Evolutionary conservation across 2,888 invertebrate genomes (phyloP).

Genomic region (Chloroclystis v-ata): DNA sequence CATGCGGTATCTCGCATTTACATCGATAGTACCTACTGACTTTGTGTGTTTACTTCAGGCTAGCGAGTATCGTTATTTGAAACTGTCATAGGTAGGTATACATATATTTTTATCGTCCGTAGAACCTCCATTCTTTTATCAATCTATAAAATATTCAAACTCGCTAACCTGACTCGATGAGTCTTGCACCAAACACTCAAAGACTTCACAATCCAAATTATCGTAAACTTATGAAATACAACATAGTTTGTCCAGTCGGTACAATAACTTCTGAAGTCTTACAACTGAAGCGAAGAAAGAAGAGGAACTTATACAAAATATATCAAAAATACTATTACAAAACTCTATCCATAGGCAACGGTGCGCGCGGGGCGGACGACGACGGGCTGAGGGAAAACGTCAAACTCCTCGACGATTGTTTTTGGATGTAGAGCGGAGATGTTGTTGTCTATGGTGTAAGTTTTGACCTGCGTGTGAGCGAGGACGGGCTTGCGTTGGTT

Average conservation of each 20-base stretch:
- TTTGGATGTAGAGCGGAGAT: slow-evolving; percentile 78
- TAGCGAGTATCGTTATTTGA: too few species aligned
- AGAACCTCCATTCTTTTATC: too few species aligned
- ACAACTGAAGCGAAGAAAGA: slow-evolving; percentile 7
- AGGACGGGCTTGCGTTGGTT: slow-evolving; percentile 57
- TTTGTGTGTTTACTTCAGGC: too few species aligned
- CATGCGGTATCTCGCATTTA: slow-evolving; percentile 18
- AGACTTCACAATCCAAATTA: neutral
- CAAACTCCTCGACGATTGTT: slow-evolving; percentile 77
- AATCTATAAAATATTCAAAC: too few species aligned
- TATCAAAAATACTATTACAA: slow-evolving; percentile 21
- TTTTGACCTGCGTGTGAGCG: slow-evolving; percentile 69
- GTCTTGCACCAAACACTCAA: slow-evolving; percentile 9
- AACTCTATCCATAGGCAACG: slow-evolving; percentile 35
- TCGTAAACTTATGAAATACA: neutral
- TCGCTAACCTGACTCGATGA: too few species aligned
- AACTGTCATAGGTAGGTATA: too few species aligned
- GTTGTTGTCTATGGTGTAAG: slow-evolving; percentile 74
- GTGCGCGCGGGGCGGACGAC: slow-evolving; percentile 38
- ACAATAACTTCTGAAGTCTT: too few species aligned
- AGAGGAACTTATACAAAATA: slow-evolving; percentile 25
- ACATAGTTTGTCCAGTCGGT: too few species aligned
- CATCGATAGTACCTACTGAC: neutral
- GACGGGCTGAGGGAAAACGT: slow-evolving; percentile 53
- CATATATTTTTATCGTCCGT: too few species aligned